Conservation (phyloP, 2,888 invertebrate genomes). For the Helobdella robusta region DNA sequence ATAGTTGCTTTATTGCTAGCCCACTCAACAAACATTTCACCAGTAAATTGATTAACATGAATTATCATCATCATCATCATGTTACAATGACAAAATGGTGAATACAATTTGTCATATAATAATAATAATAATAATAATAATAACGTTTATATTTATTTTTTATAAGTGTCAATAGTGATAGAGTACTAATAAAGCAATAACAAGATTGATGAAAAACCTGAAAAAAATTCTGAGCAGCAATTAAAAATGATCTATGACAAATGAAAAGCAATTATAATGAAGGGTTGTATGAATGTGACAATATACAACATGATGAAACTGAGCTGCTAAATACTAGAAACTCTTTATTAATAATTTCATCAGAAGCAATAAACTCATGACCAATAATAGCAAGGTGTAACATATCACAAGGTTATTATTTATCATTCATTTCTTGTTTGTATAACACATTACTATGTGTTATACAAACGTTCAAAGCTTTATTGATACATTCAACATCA, state of each 20-base stretch:
- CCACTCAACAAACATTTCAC: no score
- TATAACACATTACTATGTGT: background rate
- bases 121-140: background rate
- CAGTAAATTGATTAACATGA: no score
- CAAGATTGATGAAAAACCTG: no score
- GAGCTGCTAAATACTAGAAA: background rate
- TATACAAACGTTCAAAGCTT: no score
- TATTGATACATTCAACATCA: no score
- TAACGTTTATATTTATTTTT: background rate
- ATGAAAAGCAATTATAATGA: background rate
- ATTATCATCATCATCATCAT: no score
- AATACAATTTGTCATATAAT: background rate
- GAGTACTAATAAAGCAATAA: background rate
- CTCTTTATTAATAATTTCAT: background rate
- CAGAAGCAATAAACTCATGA: background rate
- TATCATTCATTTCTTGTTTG: background rate
- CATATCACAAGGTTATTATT: background rate
- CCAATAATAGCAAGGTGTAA: background rate
- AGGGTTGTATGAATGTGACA: background rate
- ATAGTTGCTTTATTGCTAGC: no score
- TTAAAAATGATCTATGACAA: background rate
- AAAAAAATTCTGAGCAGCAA: no score
- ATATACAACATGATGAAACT: background rate
- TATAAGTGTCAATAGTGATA: background rate
- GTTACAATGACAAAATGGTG: background rate